Base-by-base conservation (phyloP, 2,113 vertebrate genomes). In the Scalopus aquaticus region DNA sequence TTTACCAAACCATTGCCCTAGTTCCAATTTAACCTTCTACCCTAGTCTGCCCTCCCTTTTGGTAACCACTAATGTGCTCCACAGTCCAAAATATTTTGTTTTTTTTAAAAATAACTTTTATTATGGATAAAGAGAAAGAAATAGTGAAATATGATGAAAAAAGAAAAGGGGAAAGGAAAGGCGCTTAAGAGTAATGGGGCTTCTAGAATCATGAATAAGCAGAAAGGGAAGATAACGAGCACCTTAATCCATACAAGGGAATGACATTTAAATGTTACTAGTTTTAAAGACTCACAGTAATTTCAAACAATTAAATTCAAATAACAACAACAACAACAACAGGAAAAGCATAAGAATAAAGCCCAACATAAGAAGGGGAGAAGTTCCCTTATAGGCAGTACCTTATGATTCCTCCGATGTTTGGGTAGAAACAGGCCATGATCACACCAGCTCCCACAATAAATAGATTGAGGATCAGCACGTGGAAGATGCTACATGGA, bases 381-480 rank as follows among this genome's bases (percentile, higher is more conserved):
- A 9, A 84, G 32, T 35, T 93, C 58, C 69, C 9, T 49, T 46
- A 46, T 0, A 81, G 73, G 28, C 17, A 88, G 42, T 97, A 99
- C 99, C 99, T 98, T 98, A 99, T 99, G 92, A 99, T 99, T 84
- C 99, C 98, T 84, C 99, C 99, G 62, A 99, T 99, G 95, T 99
- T 99, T 46, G 99, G 99, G 96, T 99, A 99, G 96, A 99, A 99
- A 97, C 94, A 98, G 97, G 99, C 99, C 98, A 99, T 98, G 70
- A 98, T 96, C 77, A 99, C 99, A 69, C 99, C 99, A 96, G 98
- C 95, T 97, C 98, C 99, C 91, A 99, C 99, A 78, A 99, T 96
- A 3, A 99, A 7, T 32, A 99, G 0, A 89, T 99, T 99, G 97
- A 99, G 98, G 51, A 96, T 0, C 30, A 99, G 96, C 87, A 99